Conservation (phyloP, 2,113 vertebrate species). For the Galeopterus variegatus region DNA sequence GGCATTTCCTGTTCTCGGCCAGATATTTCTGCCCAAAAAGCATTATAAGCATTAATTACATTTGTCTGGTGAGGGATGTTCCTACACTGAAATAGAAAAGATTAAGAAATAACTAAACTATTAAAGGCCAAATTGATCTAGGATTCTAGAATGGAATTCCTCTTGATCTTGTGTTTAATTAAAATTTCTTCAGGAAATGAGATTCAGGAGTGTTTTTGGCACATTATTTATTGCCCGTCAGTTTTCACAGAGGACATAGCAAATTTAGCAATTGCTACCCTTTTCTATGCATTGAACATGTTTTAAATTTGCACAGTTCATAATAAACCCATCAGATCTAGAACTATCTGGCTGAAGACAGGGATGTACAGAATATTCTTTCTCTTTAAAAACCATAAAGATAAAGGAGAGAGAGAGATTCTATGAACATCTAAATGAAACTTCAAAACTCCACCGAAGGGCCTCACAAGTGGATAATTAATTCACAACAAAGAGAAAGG, state of each 20-base stretch:
- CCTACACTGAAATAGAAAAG: background rate
- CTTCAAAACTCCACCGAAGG: background rate
- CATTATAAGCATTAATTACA: background rate
- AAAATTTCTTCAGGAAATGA: background rate
- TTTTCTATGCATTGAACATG: background rate
- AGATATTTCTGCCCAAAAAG: background rate
- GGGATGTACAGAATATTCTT: background rate
- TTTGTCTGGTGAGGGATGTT: background rate
- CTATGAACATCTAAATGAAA: background rate
- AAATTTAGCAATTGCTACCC: background rate
- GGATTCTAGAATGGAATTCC: background rate
- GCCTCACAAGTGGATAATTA: background rate
- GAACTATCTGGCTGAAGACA: background rate
- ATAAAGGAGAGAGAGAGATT: background rate
- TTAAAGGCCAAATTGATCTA: background rate
- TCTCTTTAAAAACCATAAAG: background rate
- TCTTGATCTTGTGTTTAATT: background rate
- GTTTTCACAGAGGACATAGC: background rate
- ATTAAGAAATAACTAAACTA: background rate
- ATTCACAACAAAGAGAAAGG: background rate
- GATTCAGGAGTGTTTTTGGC: background rate
- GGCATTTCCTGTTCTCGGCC: background rate
- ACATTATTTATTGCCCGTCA: background rate
- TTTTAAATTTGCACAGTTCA: background rate
- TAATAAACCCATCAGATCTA: background rate